A percentile compares a stretch with the other conserved stretches of the same genome.
phyloP scores from a whole-genome alignment of 1,140 invertebrate species.

The Coboldia fuscipes region DNA sequence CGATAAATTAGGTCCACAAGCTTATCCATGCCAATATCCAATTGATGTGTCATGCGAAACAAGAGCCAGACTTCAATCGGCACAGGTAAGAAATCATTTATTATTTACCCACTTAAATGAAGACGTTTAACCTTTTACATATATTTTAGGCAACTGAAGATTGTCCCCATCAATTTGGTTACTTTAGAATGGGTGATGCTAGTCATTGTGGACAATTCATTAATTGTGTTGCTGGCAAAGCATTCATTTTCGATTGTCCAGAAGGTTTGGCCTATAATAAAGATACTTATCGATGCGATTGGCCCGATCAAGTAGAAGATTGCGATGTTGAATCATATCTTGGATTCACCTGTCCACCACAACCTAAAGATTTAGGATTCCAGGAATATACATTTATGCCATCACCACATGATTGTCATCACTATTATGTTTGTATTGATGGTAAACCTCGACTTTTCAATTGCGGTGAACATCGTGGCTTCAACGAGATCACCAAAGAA shows the following conservation, averaged over 20 bases:
- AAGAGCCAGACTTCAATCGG: constrained; percentile 31
- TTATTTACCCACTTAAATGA: neutral
- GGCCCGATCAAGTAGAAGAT: constrained; percentile 60
- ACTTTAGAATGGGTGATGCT: constrained; percentile 49
- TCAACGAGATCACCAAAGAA: constrained; percentile 47
- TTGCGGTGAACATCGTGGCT: constrained; percentile 58
- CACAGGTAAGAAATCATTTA: constrained; percentile 7
- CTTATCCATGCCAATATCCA: constrained; percentile 66
- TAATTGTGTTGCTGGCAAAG: constrained; percentile 56
- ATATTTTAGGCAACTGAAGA: constrained; percentile 40
- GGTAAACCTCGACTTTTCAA: constrained; percentile 40
- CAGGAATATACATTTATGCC: constrained; percentile 31
- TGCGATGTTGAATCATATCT: constrained; percentile 56
- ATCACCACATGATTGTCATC: constrained; percentile 40
- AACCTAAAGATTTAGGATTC: constrained; percentile 20
- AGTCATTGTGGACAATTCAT: constrained; percentile 62
- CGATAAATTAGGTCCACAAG: constrained; percentile 37
- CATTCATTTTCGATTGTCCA: constrained; percentile 30
- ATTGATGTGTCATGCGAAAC: constrained; percentile 56
- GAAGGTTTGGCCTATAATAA: constrained; percentile 69
- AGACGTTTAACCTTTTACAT: constrained; percentile 15
- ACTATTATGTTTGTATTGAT: constrained; percentile 63
- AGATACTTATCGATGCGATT: constrained; percentile 54
- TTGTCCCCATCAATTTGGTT: constrained; percentile 69
- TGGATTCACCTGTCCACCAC: constrained; percentile 40